A percentile compares a stretch with the other conserved stretches of the same genome.
phyloP scores from a whole-genome alignment of 2,797 vertebrate species.

The Sebastes goodei region DNA sequence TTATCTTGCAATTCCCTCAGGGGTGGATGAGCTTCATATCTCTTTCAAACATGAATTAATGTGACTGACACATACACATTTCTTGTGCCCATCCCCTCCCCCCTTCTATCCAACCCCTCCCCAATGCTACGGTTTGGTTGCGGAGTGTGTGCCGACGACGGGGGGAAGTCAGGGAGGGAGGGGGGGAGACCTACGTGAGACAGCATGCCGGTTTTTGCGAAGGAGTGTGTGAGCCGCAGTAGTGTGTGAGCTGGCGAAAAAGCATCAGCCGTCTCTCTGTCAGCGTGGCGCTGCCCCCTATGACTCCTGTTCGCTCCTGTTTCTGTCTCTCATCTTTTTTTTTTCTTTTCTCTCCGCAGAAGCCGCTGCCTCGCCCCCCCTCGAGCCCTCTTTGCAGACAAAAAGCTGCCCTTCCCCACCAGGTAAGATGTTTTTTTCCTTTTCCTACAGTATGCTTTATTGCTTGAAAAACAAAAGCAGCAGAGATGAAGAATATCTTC shows the following conservation, averaged over 20 bases:
- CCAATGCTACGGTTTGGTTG: slow-evolving; percentile 25
- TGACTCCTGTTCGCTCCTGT: slow-evolving; percentile 24
- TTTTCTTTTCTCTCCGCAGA: slow-evolving; percentile 45
- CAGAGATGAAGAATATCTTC: neutral
- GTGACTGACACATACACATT: slow-evolving; percentile 19
- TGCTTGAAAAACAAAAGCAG: neutral
- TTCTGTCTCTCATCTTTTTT: slow-evolving; percentile 11
- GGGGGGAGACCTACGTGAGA: slow-evolving; percentile 21
- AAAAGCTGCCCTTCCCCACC: slow-evolving; percentile 39
- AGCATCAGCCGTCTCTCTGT: slow-evolving; percentile 24
- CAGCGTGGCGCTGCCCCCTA: slow-evolving; percentile 15
- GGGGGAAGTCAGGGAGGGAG: neutral
- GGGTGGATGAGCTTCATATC: slow-evolving; percentile 34
- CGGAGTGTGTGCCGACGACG: slow-evolving; percentile 15
- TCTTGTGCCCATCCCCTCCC: slow-evolving; percentile 25
- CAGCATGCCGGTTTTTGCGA: slow-evolving; percentile 31
- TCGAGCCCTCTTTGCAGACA: slow-evolving; percentile 30
- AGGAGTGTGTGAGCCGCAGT: slow-evolving; percentile 27
- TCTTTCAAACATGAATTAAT: slow-evolving; percentile 64
- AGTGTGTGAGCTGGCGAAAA: slow-evolving; percentile 32
- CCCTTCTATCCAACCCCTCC: slow-evolving; percentile 4
- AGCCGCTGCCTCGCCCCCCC: slow-evolving; percentile 36
- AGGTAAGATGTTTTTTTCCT: slow-evolving; percentile 48
- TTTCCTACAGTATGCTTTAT: neutral
- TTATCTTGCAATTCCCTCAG: slow-evolving; percentile 14